A percentile compares a stretch with the other conserved stretches of the same genome.
phyloP scores from a whole-genome alignment of 2,113 vertebrate genomes.

The Myotis davidii region DNA sequence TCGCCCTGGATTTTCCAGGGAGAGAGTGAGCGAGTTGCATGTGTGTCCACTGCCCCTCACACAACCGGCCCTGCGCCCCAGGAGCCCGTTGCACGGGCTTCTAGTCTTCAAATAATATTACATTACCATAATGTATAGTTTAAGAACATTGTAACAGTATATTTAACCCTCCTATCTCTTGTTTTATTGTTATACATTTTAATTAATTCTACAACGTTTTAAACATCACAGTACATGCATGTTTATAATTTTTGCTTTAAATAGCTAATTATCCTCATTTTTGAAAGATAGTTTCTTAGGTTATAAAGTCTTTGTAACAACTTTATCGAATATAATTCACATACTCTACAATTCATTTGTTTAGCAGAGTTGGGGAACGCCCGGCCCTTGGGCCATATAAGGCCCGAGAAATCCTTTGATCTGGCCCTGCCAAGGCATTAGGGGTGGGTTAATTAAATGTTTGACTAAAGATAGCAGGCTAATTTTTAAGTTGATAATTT shows the following conservation, averaged over 20 bases:
- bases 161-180: not conserved
- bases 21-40: too few relatives aligned
- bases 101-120: not conserved
- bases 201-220: not conserved
- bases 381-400: too few relatives aligned
- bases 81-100: too few relatives aligned
- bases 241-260: constrained; percentile 1
- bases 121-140: not conserved
- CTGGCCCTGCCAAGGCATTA: too few relatives aligned
- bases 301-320: not conserved
- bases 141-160: not conserved
- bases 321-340: constrained; percentile 8
- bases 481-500: too few relatives aligned
- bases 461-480: too few relatives aligned
- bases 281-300: not conserved
- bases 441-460: too few relatives aligned
- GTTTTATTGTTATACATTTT: not conserved
- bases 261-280: not conserved
- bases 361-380: not conserved
- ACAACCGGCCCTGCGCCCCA: too few relatives aligned
- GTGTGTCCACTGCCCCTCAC: too few relatives aligned
- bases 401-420: too few relatives aligned
- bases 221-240: not conserved
- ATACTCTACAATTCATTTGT: not conserved
- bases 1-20: too few relatives aligned